Base-by-base conservation (phyloP, 2,888 invertebrate species). In the Mimachlamys varia region DNA sequence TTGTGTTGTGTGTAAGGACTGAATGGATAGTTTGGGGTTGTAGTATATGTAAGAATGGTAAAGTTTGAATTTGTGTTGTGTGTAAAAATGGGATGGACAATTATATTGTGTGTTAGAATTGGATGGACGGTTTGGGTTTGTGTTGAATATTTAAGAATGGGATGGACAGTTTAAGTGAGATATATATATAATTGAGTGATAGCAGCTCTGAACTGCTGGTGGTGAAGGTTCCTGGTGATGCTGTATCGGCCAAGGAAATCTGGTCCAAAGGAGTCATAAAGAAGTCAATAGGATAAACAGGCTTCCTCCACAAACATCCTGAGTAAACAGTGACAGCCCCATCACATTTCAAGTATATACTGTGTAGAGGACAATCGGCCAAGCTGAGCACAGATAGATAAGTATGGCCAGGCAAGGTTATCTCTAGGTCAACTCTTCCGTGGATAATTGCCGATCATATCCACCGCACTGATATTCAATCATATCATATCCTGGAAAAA, bases 271-370 rank as follows among this genome's bases (percentile, higher is more conserved):
- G 58, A 58, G 58, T 33, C 33, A 76, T 76, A 76, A 33, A 76
- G 76, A 76, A 58, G 58, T 58, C 58, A 58, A 58, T 22, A 58
- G 58, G 58, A 58, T 58, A 76, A 33, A 33, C 76, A 7, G 76
- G 76, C 76, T 76, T 76, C 76, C 76, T 76, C 76, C 76, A 76
- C 76, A 76, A 76, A 76, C 76, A 76, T 76, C 76, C 76, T 76
- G 76, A 76, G 76, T 76, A 76, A 76, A 76, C 76, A 76, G 76
- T 76, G 58, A 58, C 58, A 58, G 58, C 58, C 76, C 76, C 76
- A 27, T 76, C 76, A 76, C 76, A 58, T 58, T 58, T 58, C 58
- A 76, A 76, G 76, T 76, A 76, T 76, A 76, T 33, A 76, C 76
- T 76, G 76, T 76, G 76, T 76, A 76, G 76, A 58, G 58, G n/a